Conservation (phyloP, 2,888 invertebrate species). For the Dryocosmus kuriphilus region DNA sequence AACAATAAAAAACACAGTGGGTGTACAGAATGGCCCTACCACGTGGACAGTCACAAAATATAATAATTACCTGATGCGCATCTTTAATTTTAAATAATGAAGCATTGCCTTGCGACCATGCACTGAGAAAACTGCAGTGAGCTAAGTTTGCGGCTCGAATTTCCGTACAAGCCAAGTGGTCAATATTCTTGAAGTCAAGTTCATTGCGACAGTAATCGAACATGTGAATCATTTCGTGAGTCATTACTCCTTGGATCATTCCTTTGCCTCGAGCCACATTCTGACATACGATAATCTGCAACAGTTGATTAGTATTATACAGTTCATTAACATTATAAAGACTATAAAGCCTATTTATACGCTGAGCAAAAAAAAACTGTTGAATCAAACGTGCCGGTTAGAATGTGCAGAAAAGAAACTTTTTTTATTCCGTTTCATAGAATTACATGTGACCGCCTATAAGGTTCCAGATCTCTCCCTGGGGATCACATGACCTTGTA, state of each 20-base stretch:
- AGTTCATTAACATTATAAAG: not conserved
- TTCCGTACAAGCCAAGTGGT: conserved; percentile 97
- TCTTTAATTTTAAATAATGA: conserved; percentile 85
- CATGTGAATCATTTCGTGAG: conserved; percentile 98
- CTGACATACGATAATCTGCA: conserved; percentile 93
- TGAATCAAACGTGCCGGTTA: too few species aligned
- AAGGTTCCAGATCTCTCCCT: too few species aligned
- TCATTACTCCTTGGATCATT: conserved; percentile 88
- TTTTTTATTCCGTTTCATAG: too few species aligned
- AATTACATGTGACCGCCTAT: too few species aligned
- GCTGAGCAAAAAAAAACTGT: too few species aligned
- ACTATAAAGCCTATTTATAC: too few species aligned
- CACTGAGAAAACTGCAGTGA: conserved; percentile 93
- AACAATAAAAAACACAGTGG: too few species aligned
- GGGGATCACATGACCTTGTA: too few species aligned
- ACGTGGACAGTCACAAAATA: not conserved
- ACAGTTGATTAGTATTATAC: conserved; percentile 56
- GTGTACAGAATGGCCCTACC: too few species aligned
- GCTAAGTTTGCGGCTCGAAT: conserved; percentile 95
- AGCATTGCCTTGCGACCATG: conserved; percentile 88
- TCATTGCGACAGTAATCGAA: conserved; percentile 95
- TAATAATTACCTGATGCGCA: conserved; percentile 84
- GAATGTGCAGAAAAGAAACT: too few species aligned
- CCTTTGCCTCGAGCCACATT: conserved; percentile 86
- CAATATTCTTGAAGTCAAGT: conserved; percentile 91